Evolutionary conservation across 1,140 invertebrate species (phyloP).

Genomic region (Drosophila tristis): DNA sequence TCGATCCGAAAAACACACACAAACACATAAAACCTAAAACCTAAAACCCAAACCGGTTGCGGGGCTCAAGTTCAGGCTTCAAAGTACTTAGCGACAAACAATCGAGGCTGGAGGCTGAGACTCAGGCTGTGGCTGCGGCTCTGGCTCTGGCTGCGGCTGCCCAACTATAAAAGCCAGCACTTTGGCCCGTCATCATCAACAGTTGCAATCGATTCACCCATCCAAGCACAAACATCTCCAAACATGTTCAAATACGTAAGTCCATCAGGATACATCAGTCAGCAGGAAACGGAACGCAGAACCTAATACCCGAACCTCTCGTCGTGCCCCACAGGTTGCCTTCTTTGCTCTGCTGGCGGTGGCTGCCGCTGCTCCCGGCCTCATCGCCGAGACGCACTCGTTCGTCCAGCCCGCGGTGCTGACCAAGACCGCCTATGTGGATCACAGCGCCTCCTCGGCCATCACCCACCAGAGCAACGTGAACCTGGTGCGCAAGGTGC

Average conservation of each 20-base stretch:
- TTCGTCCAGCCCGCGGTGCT: conserved; percentile 71
- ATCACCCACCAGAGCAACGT: conserved; percentile 85
- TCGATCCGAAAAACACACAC: conserved; percentile 17
- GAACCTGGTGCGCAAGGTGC: conserved; percentile 72
- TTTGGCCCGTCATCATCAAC: conserved; percentile 51
- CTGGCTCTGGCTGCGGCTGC: conserved; percentile 14
- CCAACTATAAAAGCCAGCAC: conserved; percentile 40
- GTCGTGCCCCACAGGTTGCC: conserved; percentile 42
- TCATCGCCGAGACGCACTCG: conserved; percentile 68
- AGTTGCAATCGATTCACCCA: conserved; percentile 69
- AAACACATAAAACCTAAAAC: conserved; percentile 55
- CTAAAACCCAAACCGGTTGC: conserved; percentile 69
- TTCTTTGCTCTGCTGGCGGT: conserved; percentile 72
- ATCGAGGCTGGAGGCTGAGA: conserved; percentile 39
- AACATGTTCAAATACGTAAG: conserved; percentile 83
- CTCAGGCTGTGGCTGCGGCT: conserved; percentile 7
- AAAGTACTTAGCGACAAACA: conserved; percentile 46
- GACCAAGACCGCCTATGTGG: conserved; percentile 70
- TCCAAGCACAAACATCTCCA: conserved; percentile 35
- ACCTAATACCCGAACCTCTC: conserved; percentile 1
- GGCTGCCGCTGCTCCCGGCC: conserved; percentile 71
- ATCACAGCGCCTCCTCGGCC: conserved; percentile 77
- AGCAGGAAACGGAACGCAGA: not conserved
- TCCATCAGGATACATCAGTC: not conserved
- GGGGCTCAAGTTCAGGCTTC: conserved; percentile 65